A percentile compares a stretch with the other conserved stretches of the same genome.
phyloP scores from a whole-genome alignment of 2,113 vertebrate species.

The Talpa occidentalis region DNA sequence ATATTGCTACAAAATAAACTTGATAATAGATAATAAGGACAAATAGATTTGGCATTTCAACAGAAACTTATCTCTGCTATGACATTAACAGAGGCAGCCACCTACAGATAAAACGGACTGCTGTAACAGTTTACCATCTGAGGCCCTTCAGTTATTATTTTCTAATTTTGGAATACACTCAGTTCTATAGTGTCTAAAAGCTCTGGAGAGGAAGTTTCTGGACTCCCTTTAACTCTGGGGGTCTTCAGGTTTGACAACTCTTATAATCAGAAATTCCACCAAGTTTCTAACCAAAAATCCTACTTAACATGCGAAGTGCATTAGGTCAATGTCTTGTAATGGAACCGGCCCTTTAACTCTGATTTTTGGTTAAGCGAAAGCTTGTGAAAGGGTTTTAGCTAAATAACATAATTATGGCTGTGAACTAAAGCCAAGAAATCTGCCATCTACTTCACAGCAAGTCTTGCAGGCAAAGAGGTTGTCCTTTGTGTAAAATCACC shows the following conservation, averaged over 20 bases:
- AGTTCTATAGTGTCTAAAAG: neutral
- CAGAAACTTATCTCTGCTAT: neutral
- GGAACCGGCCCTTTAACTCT: neutral
- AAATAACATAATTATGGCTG: neutral
- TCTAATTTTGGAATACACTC: neutral
- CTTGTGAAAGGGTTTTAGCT: conserved; percentile 28
- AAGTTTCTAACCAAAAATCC: neutral
- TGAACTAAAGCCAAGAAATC: conserved; percentile 34
- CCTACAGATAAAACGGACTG: neutral
- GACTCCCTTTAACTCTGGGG: neutral
- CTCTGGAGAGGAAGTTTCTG: neutral
- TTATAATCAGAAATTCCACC: neutral
- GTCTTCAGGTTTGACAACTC: neutral
- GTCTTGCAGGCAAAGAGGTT: neutral
- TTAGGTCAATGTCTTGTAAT: conserved; percentile 13
- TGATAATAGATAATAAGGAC: neutral
- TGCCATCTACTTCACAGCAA: neutral
- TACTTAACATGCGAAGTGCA: neutral
- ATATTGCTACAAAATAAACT: neutral
- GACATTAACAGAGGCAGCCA: neutral
- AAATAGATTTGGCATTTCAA: neutral
- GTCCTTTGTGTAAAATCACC: conserved; percentile 19
- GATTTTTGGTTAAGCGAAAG: neutral
- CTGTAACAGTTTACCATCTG: neutral
- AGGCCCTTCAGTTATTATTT: neutral